These are phyloP conservation scores for Temnothorax unifasciatus DNA, from an alignment of 2,888 invertebrate genomes.

Conservation along the genomic window DNA sequence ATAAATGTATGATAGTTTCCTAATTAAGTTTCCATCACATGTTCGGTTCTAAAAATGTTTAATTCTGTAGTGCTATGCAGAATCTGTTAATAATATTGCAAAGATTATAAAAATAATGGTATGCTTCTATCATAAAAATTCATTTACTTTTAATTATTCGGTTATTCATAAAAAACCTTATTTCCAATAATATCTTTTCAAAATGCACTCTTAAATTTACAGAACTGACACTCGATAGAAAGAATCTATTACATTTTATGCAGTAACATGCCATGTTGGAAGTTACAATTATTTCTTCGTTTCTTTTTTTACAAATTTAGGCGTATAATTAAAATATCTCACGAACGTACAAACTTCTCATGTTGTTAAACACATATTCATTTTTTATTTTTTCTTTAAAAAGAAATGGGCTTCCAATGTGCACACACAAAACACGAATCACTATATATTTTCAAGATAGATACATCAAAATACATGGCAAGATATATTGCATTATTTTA, in stretches of 20 bases:
- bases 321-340: constrained; percentile 45
- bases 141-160: constrained; percentile 2
- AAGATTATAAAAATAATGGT: background rate
- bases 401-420: constrained; percentile 72
- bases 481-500: constrained; percentile 24
- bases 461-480: constrained; percentile 13
- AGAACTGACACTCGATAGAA: background rate
- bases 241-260: constrained; percentile 56
- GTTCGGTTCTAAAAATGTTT: constrained; percentile 19
- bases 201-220: background rate
- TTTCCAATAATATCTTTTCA: background rate
- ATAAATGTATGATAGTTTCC: background rate
- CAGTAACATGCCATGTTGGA: constrained; percentile 49
- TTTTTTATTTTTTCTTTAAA: constrained; percentile 62
- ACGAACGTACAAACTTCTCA: constrained; percentile 38
- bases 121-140: constrained; percentile 1
- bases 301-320: constrained; percentile 61
- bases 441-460: constrained; percentile 58
- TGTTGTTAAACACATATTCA: constrained; percentile 38
- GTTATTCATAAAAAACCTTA: background rate
- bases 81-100: constrained; percentile 14
- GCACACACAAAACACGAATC: constrained; percentile 48
- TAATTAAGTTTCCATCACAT: background rate
- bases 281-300: constrained; percentile 29
- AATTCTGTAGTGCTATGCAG: constrained; percentile 10